Base-by-base conservation (phyloP, 1,140 invertebrate species). In the Pseudomyrmex cubaensis region DNA sequence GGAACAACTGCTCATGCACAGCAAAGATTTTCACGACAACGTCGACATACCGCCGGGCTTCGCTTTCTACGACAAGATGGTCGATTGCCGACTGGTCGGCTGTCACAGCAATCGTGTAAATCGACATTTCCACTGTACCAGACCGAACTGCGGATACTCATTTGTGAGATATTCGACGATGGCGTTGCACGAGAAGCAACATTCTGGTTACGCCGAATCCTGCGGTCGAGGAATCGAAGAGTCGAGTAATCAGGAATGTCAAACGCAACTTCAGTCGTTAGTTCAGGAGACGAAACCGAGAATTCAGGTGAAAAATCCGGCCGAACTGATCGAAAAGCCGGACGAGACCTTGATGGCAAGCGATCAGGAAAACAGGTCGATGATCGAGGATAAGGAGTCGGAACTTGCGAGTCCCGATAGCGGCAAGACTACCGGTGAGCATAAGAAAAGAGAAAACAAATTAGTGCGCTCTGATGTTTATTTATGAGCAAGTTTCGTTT, bases 11-110 rank as follows among this genome's bases (percentile, higher is more conserved):
- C 93, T 96, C 8, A 95, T 96, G 88, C 97, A 98, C 90, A 96
- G 97, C 67, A 96, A 96, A 89, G 97, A 98, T 90, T 98, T 98
- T 91, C 97, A 98, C 91, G 97, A 97, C 85, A 97, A 97, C 89
- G 96, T 97, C 17, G 96, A 97, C 87, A 97, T 98, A 84, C 93
- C 97, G n/a, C 96, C 97, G 17, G 97, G 97, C 5, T 98, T 97
- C 91, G 96, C 97, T 44, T 98, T 97, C 93, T 98, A 96, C 93
- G 97, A 98, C 87, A 95, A 96, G 62, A 97, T 96, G 90, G 95
- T 97, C 17, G 97, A 98, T 90, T 98, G 97, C 90, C 95, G 97
- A 13, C 92, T 97, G 35, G 91, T 95, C 4, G 95, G 95, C 57
- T 98, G 97, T 92, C 95, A 95, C 88, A 97, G 96, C 88, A 97